These are phyloP conservation scores for Allacma fusca DNA, from an alignment of 2,888 invertebrate species.

Conservation along the genomic window DNA sequence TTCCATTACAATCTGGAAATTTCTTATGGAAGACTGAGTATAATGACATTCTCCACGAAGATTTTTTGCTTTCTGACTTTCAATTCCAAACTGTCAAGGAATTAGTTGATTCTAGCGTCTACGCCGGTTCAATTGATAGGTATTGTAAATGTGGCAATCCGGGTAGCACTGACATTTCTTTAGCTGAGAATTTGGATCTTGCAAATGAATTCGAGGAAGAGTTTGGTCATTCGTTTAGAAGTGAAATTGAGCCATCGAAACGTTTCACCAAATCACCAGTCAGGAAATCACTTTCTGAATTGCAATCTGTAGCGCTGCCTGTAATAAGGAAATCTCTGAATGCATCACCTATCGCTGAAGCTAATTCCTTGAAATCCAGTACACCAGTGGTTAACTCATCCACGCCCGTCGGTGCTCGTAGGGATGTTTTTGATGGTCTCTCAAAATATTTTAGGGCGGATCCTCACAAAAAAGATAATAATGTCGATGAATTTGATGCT, in stretches of 20 bases:
- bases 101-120: slow-evolving; percentile 14
- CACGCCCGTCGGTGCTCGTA: too few species aligned
- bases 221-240: background rate
- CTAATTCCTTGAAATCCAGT: too few species aligned
- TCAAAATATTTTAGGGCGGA: too few species aligned
- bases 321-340: background rate
- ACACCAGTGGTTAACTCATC: too few species aligned
- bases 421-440: too few species aligned
- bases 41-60: background rate
- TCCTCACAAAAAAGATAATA: background rate
- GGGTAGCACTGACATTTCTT: background rate
- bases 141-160: slow-evolving; percentile 32
- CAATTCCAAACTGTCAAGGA: slow-evolving; percentile 19
- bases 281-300: background rate
- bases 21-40: slow-evolving; percentile 20
- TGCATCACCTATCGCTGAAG: too few species aligned
- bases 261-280: background rate
- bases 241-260: background rate
- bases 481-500: background rate
- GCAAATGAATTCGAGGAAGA: background rate
- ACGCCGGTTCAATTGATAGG: background rate
- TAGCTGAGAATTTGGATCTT: background rate
- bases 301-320: background rate
- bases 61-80: background rate
- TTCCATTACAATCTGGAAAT: slow-evolving; percentile 10